phyloP scores from a whole-genome alignment of 2,797 vertebrate genomes.

The Chaenodraco wilsoni region DNA sequence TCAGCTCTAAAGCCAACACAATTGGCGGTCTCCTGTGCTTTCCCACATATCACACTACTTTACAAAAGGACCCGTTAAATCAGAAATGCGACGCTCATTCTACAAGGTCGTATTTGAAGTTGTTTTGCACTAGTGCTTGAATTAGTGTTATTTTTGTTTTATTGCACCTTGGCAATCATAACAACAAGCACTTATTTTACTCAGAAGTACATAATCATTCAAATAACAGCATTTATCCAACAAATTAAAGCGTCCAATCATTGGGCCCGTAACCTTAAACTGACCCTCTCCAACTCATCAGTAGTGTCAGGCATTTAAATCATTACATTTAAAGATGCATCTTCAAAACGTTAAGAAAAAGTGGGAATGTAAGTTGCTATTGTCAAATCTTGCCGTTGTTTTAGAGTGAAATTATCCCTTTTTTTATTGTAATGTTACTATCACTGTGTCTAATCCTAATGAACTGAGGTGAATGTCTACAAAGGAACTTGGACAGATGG shows the following conservation, averaged over 20 bases:
- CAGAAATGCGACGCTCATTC: neutral
- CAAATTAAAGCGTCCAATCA: constrained; percentile 22
- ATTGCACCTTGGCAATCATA: constrained; percentile 30
- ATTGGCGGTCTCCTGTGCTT: neutral
- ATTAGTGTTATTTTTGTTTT: constrained; percentile 14
- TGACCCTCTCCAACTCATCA: neutral
- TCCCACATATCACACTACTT: neutral
- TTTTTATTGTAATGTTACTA: neutral
- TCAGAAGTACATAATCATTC: neutral
- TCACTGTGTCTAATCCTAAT: neutral
- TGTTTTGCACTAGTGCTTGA: constrained; percentile 9
- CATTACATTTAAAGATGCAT: neutral
- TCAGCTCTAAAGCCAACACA: constrained; percentile 15
- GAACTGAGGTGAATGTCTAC: constrained; percentile 10
- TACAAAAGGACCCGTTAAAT: constrained; percentile 14
- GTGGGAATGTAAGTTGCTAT: neutral
- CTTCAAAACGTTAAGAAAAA: neutral
- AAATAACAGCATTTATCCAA: neutral
- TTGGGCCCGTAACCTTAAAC: constrained; percentile 4
- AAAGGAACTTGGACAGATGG: constrained; percentile 17
- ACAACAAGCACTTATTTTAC: constrained; percentile 5
- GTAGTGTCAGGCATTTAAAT: neutral
- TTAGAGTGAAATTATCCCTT: neutral
- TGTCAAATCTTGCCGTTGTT: neutral
- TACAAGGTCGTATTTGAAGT: neutral